Evolutionary conservation across 64 coral and sea anemone species (phyloP).

Genomic region (Actinia tenebrosa): DNA sequence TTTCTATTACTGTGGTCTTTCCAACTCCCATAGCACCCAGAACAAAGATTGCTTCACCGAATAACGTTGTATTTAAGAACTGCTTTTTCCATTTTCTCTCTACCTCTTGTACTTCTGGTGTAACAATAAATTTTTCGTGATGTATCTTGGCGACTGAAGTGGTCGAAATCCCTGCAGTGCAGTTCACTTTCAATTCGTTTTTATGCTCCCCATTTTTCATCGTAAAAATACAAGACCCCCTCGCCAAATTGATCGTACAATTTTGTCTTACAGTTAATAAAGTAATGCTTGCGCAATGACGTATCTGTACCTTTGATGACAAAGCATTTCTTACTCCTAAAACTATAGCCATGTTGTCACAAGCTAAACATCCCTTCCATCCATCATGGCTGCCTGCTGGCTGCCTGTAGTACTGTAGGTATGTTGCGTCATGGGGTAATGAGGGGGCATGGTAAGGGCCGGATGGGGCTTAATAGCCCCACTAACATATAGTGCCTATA

Average conservation of each 20-base stretch:
- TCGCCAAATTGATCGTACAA: neutral
- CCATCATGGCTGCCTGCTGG: neutral
- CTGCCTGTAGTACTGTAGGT: no score
- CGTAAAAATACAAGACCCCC: neutral
- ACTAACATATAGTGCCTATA: neutral
- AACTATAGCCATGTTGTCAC: constrained; percentile 5
- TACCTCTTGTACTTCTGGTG: constrained; percentile 35
- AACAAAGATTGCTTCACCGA: constrained; percentile 89
- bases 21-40: constrained; percentile 97
- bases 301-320: neutral
- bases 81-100: constrained; percentile 85
- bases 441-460: neutral
- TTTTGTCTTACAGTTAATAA: no score
- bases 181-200: neutral
- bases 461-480: neutral
- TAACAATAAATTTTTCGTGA: neutral
- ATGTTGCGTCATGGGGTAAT: no score
- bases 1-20: constrained; percentile 88
- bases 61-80: constrained; percentile 68
- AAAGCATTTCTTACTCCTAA: neutral
- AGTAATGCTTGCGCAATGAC: neutral
- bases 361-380: neutral
- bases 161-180: neutral
- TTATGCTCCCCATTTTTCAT: neutral
- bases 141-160: neutral